A percentile compares a stretch with the other conserved stretches of the same genome.
Conservation (phyloP, 2,888 invertebrate genomes). For the Caenorhabditis imperialis region DNA sequence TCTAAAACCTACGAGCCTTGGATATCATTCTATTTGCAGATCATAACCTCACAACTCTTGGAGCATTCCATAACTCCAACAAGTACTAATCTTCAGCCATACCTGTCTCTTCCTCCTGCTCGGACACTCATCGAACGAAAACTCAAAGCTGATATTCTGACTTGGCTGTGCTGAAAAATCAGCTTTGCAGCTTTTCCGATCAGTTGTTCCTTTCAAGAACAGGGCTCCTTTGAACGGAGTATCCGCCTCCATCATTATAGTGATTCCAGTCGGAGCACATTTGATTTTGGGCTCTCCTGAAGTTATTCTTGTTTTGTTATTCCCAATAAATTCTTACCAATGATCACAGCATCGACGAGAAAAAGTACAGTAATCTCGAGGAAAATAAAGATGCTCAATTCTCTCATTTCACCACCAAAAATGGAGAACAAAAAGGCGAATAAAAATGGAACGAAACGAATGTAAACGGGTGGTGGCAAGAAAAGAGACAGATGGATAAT, state of each 20-base stretch:
- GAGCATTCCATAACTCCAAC: no score
- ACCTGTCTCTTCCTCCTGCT: constrained; percentile 50
- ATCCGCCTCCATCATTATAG: constrained; percentile 29
- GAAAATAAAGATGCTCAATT: no score
- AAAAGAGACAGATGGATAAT: no score
- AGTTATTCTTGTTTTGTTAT: no score
- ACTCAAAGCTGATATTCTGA: constrained; percentile 43
- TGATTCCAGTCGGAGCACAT: constrained; percentile 51
- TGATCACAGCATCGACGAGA: not conserved
- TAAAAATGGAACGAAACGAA: not conserved
- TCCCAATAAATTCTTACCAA: constrained; percentile 15
- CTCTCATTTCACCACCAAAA: no score
- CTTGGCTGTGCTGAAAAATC: constrained; percentile 35
- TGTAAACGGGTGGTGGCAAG: no score
- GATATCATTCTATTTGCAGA: no score
- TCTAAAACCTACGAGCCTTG: no score
- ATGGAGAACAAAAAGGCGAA: not conserved
- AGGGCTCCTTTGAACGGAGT: constrained; percentile 51
- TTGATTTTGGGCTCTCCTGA: constrained; percentile 45
- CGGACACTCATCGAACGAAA: constrained; percentile 46
- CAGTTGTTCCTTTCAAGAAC: constrained; percentile 41
- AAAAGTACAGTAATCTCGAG: not conserved
- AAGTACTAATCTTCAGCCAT: not conserved
- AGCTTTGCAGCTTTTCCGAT: constrained; percentile 46
- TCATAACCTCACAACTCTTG: no score